Base-by-base conservation (phyloP, 2,888 invertebrate species). In the Aquatica leii region DNA sequence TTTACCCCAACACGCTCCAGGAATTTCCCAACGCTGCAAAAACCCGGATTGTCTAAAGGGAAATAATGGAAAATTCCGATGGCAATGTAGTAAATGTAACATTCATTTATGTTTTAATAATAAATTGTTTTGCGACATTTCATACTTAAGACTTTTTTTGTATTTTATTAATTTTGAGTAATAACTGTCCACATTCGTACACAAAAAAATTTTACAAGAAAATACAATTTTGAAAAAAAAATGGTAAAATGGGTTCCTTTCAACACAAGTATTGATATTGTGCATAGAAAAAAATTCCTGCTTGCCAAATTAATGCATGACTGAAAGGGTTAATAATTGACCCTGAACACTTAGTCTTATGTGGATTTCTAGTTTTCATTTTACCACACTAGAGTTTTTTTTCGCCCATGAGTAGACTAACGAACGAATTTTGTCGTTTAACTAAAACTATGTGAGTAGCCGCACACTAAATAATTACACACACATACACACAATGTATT, bases 21-120 rank as follows among this genome's bases (percentile, higher is more conserved):
- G 43, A 43, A 15, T 43, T 11, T 5, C 43, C 17, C 43, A 43
- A 43, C 43, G 43, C 4, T 43, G 43, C 43, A 43, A 43, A 15
- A 43, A 43, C 43, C 43, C 43, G 15, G 43, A 43, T 11, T 43
- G 43, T 15, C 43, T 17, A 15, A 43, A 43, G 15, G 43, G 43
- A 15, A 15, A 11, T 14, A 43, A 43, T 43, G 43, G 43, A 14
- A 43, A 43, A 43, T 43, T 17, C 12, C 9, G 43, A 43, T 43
- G 15, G 43, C 12, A 43, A 43, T 43, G 43, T 15, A 14, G 12
- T 43, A 14, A n/a, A n/a, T n/a, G n/a, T n/a, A n/a, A n/a, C n/a
- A n/a, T n/a, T n/a, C n/a, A n/a, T n/a, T n/a, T n/a, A 43, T 14
- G 15, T 14, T 43, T 14, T 1, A 15, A 43, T 8, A 14, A 40